Percentiles rank a stretch among this genome's conserved stretches.
Evolutionary conservation across 2,888 invertebrate genomes (phyloP).

Genomic region (Rhingia campestris): DNA sequence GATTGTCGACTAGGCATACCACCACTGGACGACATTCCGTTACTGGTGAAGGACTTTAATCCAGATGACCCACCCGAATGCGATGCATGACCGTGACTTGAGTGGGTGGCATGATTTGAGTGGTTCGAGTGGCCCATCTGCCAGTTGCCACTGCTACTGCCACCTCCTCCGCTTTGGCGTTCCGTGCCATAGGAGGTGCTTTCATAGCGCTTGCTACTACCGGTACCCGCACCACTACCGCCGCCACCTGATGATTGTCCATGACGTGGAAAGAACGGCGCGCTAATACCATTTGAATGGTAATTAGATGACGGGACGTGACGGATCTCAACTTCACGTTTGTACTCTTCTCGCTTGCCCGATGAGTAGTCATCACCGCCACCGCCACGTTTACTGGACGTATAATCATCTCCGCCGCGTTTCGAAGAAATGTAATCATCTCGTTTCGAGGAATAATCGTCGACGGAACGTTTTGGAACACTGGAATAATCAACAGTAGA

Average conservation of each 20-base stretch:
- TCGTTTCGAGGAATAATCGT: constrained; percentile 75
- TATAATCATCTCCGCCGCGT: constrained; percentile 76
- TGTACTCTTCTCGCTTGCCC: constrained; percentile 78
- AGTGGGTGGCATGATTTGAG: constrained; percentile 69
- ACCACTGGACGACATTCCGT: constrained; percentile 79
- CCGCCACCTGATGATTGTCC: constrained; percentile 53
- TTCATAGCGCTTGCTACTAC: constrained; percentile 81
- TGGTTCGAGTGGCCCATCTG: constrained; percentile 75
- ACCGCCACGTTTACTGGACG: constrained; percentile 76
- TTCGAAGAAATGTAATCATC: constrained; percentile 78
- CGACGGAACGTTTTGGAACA: constrained; percentile 78
- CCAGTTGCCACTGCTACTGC: constrained; percentile 77
- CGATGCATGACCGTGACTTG: constrained; percentile 67
- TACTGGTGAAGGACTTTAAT: constrained; percentile 81
- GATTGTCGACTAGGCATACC: constrained; percentile 79
- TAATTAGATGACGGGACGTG: constrained; percentile 79
- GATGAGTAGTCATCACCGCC: constrained; percentile 76
- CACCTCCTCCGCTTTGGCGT: constrained; percentile 75
- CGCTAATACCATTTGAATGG: constrained; percentile 74
- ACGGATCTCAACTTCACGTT: constrained; percentile 82
- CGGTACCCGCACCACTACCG: constrained; percentile 26
- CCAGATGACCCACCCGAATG: constrained; percentile 75
- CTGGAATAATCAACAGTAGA: constrained; percentile 79
- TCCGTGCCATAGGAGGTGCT: constrained; percentile 76
- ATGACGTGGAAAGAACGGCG: constrained; percentile 56